A percentile compares a stretch with the other conserved stretches of the same genome.
Conservation (phyloP, 2,888 invertebrate species). For the Petrophora chlorosata region DNA sequence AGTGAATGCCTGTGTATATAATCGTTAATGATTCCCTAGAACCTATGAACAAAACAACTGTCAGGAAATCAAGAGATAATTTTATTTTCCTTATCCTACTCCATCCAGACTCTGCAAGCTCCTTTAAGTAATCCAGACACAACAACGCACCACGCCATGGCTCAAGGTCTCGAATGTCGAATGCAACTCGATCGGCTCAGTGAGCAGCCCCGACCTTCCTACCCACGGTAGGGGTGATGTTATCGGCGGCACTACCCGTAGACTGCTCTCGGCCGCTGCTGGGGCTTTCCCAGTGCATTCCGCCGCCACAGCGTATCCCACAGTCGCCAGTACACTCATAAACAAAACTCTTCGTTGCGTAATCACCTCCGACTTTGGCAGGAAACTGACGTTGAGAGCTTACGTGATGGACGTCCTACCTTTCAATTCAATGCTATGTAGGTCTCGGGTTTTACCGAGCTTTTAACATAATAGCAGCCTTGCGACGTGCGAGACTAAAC, state of each 20-base stretch:
- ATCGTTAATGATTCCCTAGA: too few relatives aligned
- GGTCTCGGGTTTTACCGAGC: conserved; percentile 23
- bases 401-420: conserved; percentile 10
- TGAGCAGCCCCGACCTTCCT: background rate
- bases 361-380: conserved; percentile 13
- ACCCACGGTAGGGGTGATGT: conserved; percentile 9
- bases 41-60: too few relatives aligned
- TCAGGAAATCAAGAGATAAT: too few relatives aligned
- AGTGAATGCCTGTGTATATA: too few relatives aligned
- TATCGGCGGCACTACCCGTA: conserved; percentile 6
- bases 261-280: background rate
- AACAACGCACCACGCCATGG: too few relatives aligned
- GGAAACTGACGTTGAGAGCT: conserved; percentile 13
- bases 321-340: conserved; percentile 6
- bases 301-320: conserved; percentile 7
- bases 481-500: conserved; percentile 2
- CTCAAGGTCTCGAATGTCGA: too few relatives aligned
- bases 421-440: conserved; percentile 13
- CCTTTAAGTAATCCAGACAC: too few relatives aligned
- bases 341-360: conserved; percentile 9
- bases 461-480: conserved; percentile 10
- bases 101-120: too few relatives aligned
- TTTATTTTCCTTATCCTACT: too few relatives aligned
- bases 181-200: too few relatives aligned
- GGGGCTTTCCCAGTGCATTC: conserved; percentile 25